These are phyloP conservation scores for Xenops minutus DNA, from an alignment of 2,797 vertebrate genomes.

Conservation along the genomic window DNA sequence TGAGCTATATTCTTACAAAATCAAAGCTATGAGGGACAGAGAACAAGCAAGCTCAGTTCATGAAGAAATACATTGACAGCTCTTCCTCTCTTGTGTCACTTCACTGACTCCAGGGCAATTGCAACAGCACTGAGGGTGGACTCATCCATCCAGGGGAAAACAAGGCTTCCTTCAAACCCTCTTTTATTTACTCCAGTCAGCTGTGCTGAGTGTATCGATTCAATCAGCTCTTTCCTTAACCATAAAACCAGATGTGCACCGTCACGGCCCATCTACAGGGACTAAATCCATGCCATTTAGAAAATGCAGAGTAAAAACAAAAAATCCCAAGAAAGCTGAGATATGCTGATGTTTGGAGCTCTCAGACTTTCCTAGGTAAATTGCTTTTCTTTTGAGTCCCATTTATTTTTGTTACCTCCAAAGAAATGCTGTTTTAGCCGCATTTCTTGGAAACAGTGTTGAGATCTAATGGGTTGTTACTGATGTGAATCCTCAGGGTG, in stretches of 20 bases:
- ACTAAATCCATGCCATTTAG: conserved; percentile 54
- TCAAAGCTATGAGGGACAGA: not conserved
- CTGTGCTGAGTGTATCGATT: conserved; percentile 37
- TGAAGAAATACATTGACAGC: not conserved
- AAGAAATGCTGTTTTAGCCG: conserved; percentile 42
- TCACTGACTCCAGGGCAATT: not conserved
- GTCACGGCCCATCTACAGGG: conserved; percentile 61
- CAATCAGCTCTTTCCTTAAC: conserved; percentile 62
- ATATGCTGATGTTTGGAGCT: conserved; percentile 31
- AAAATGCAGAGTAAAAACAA: conserved; percentile 54
- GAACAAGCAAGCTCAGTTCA: not conserved
- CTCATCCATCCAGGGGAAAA: not conserved
- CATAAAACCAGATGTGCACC: conserved; percentile 58
- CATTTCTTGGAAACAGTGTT: conserved; percentile 38
- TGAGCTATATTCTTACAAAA: not conserved
- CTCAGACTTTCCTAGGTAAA: conserved; percentile 43
- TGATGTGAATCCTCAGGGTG: conserved; percentile 13
- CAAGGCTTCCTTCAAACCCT: conserved; percentile 39
- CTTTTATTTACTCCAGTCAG: conserved; percentile 62
- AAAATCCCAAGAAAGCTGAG: conserved; percentile 53
- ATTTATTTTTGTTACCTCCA: conserved; percentile 66
- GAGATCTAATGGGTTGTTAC: conserved; percentile 46
- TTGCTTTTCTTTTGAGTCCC: conserved; percentile 49
- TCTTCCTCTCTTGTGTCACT: not conserved
- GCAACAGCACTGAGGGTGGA: not conserved